Conservation (phyloP, 2,797 vertebrate species). For the Tokudaia tokunoshimensis region DNA sequence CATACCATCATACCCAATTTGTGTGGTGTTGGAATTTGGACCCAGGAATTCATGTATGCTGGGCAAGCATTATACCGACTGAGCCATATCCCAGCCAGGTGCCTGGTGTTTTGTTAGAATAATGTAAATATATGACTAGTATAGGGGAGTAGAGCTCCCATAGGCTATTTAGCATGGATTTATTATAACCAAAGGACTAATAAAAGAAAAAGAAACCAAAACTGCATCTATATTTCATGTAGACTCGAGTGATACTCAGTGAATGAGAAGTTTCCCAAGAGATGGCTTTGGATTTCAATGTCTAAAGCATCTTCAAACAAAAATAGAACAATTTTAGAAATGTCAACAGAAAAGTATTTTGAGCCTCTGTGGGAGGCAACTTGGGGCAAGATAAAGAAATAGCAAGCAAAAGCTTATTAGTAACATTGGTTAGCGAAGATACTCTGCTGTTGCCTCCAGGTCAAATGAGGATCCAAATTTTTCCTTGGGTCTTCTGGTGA, state of each 20-base stretch:
- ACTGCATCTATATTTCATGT: neutral
- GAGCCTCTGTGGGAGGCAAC: neutral
- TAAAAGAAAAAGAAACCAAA: neutral
- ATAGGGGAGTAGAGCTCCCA: neutral
- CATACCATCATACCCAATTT: neutral
- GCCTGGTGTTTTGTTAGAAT: neutral
- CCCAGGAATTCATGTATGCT: neutral
- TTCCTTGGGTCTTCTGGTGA: neutral
- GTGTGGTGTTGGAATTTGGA: neutral
- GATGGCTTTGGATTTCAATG: neutral
- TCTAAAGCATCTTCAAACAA: neutral
- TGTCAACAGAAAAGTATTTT: neutral
- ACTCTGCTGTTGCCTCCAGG: neutral
- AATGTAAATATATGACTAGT: neutral
- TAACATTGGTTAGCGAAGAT: neutral
- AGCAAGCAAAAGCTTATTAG: neutral
- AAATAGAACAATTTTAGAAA: neutral
- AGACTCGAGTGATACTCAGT: too few relatives aligned
- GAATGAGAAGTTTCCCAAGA: neutral
- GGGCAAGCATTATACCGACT: neutral
- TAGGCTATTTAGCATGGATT: neutral
- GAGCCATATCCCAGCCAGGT: neutral
- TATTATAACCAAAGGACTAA: neutral
- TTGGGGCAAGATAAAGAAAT: neutral
- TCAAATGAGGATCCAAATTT: neutral